Percentiles rank a stretch among this genome's conserved stretches.
Conservation (phyloP, 2,113 vertebrate species). For the Emydocephalus ijimae region DNA sequence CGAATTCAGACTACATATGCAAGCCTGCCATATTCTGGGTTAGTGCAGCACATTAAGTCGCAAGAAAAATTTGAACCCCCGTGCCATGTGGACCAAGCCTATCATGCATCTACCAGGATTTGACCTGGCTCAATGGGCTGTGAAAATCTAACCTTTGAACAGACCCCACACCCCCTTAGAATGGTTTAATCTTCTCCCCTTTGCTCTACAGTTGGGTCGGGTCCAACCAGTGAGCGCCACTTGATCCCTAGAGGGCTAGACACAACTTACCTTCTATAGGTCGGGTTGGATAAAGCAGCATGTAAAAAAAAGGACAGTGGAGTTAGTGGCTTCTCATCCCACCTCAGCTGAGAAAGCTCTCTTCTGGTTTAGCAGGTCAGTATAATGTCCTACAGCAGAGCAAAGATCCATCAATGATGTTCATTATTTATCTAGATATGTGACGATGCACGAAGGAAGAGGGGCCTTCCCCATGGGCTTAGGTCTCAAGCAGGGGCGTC, state of each 20-base stretch:
- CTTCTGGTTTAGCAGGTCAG: background rate
- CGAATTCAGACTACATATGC: too few relatives aligned
- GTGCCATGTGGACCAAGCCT: background rate
- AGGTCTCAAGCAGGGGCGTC: too few relatives aligned
- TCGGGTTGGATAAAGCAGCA: background rate
- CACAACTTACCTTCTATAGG: conserved; percentile 9
- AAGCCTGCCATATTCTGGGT: background rate
- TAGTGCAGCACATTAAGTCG: background rate
- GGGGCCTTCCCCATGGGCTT: too few relatives aligned
- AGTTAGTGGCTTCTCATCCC: background rate
- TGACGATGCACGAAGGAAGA: background rate
- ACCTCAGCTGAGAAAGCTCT: background rate
- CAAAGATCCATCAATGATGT: background rate
- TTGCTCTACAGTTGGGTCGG: background rate
- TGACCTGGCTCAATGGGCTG: background rate
- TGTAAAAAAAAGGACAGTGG: background rate
- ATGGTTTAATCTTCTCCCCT: background rate
- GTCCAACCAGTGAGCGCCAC: background rate
- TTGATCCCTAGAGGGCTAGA: background rate
- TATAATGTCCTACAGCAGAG: background rate
- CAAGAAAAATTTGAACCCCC: background rate
- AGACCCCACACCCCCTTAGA: background rate
- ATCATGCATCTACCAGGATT: background rate
- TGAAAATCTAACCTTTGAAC: background rate
- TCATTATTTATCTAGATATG: background rate